Base-by-base conservation (phyloP, 2,113 vertebrate genomes). In the Vulpes lagopus region DNA sequence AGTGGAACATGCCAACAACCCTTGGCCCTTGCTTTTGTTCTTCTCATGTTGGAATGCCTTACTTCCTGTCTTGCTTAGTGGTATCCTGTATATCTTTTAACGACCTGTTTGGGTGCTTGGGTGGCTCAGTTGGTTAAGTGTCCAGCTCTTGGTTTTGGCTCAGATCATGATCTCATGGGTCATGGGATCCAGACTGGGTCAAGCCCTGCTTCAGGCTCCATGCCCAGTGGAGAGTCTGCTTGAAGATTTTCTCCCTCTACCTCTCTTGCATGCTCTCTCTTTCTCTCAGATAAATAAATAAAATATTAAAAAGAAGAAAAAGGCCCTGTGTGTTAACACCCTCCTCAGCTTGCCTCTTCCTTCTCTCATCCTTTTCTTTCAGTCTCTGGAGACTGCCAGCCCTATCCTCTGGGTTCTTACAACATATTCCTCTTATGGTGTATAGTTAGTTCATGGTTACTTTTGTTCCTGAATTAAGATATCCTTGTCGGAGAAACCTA, bases 381-480 rank as follows among this genome's bases (percentile, higher is more conserved):
- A 23, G 32, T 32, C 16, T 86, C 76, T 64, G 20, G 27, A 22
- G 20, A 43, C 51, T 43, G 65, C 27, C 8, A 89, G 35, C 30
- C 32, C 7, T 86, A 11, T 69, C 20, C 16, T 76, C 57, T 85
- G 59, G 5, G 32, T 20, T 57, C 53, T 79, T 84, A 25, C 0
- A 17, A 16, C 2, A 2, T 4, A 57, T 43, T 88, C 32, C 16
- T 74, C 16, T 93, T 30, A 59, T 22, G 22, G 23, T n/a, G 22
- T 11, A 2, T 64, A 57, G 10, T 84, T 43, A 84, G 43, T 85
- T 89, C 27, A 78, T 51, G 49, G 64, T 83, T 55, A 38, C 80
- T 93, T 81, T 97, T 27, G 79, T 90, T 89, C 67, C 71, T 60
- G 64, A 62, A 81, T 35, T 93, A 16, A 82, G n/a, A 60, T 35